These are phyloP conservation scores for Kuschelorhynchus macadamiae DNA, from an alignment of 2,888 invertebrate species.

Conservation along the genomic window DNA sequence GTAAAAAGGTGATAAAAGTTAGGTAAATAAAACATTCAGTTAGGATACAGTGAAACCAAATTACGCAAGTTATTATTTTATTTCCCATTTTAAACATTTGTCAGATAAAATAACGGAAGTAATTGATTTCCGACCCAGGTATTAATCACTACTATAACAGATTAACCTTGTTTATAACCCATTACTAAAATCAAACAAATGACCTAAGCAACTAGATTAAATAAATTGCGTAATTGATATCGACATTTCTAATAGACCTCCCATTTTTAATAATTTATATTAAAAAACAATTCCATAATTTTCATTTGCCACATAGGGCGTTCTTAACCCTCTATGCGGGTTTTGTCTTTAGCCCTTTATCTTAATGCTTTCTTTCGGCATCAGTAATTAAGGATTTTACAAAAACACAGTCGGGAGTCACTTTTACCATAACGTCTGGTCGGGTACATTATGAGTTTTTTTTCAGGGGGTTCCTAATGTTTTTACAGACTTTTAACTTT, in stretches of 20 bases:
- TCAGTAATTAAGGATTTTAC: conserved; percentile 31
- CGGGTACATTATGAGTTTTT: conserved; percentile 20
- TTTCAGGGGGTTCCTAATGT: background rate
- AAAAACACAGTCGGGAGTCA: conserved; percentile 33
- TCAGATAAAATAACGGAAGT: too few relatives aligned
- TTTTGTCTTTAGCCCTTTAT: conserved; percentile 2
- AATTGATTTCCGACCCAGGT: too few relatives aligned
- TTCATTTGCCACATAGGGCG: too few relatives aligned
- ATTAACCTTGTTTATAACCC: too few relatives aligned
- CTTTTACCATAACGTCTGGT: conserved; percentile 3
- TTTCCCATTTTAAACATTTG: too few relatives aligned
- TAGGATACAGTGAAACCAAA: too few relatives aligned
- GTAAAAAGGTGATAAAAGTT: too few relatives aligned
- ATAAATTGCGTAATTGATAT: background rate
- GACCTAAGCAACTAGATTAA: background rate
- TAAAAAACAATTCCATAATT: too few relatives aligned
- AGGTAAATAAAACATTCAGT: too few relatives aligned
- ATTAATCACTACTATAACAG: too few relatives aligned
- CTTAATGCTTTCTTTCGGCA: conserved; percentile 16
- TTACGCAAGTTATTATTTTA: too few relatives aligned
- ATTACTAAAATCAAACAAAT: conserved; percentile 7
- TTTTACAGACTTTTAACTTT: conserved; percentile 26
- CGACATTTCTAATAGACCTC: conserved; percentile 11
- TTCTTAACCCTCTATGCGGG: too few relatives aligned
- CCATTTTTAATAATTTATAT: background rate